Percentiles rank a stretch among this genome's conserved stretches.
Conservation (phyloP, 1,140 invertebrate genomes). For the Sarcophaga peregrina region DNA sequence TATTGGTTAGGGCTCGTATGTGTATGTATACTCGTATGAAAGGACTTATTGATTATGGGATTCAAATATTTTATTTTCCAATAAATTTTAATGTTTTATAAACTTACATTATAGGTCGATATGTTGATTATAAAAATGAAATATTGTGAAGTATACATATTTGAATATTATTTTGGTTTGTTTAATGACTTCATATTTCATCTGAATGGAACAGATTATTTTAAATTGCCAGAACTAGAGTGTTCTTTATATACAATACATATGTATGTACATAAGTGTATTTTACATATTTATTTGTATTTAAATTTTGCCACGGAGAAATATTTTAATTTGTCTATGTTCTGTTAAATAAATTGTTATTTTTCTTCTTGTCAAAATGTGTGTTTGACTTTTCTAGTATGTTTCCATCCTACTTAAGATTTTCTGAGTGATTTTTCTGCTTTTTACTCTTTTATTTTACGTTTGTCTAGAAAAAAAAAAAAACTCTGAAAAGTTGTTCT, state of each 20-base stretch:
- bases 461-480: constrained; percentile 10
- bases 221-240: neutral
- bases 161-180: too few species aligned
- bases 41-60: too few species aligned
- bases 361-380: neutral
- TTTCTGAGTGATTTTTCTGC: constrained; percentile 22
- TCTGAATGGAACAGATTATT: too few species aligned
- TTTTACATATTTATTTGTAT: neutral
- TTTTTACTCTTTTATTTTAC: neutral
- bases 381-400: neutral
- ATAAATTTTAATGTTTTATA: too few species aligned
- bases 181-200: too few species aligned
- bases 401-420: neutral
- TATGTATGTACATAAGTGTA: neutral
- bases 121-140: too few species aligned
- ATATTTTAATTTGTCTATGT: neutral
- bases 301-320: neutral
- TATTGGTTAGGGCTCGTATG: too few species aligned
- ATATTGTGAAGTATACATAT: too few species aligned
- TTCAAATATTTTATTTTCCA: too few species aligned
- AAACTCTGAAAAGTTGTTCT: constrained; percentile 2
- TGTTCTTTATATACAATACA: neutral
- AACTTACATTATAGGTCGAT: too few species aligned
- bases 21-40: too few species aligned
- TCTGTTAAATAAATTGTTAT: neutral